A percentile compares a stretch with the other conserved stretches of the same genome.
Conservation (phyloP, 2,113 vertebrate species). For the Triplophysa dalaica region DNA sequence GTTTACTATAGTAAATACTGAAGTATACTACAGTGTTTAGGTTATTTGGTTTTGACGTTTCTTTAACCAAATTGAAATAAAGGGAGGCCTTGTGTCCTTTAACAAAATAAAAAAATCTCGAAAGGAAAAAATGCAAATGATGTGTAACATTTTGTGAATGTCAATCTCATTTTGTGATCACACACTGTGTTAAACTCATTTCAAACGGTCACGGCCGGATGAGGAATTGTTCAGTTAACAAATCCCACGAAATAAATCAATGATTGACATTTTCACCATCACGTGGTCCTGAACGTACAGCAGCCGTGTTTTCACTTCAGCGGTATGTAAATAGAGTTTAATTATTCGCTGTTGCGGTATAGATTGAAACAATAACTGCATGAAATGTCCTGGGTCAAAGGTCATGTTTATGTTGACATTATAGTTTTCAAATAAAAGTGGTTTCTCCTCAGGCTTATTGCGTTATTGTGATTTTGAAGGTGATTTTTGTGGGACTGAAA, state of each 20-base stretch:
- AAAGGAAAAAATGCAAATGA: background rate
- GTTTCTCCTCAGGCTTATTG: conserved; percentile 38
- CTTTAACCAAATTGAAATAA: too few species aligned
- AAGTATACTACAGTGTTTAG: too few species aligned
- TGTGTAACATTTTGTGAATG: conserved; percentile 29
- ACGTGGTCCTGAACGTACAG: background rate
- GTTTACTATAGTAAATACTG: too few species aligned
- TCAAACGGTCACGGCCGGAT: background rate
- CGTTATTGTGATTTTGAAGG: background rate
- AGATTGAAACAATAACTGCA: conserved; percentile 42
- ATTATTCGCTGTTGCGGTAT: conserved; percentile 18
- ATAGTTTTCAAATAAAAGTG: conserved; percentile 51
- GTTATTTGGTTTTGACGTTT: too few species aligned
- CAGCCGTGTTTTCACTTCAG: conserved; percentile 28
- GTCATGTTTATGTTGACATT: conserved; percentile 46
- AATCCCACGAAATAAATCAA: background rate
- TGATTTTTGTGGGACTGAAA: background rate
- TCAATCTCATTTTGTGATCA: conserved; percentile 29
- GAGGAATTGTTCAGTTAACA: background rate
- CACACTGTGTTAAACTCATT: conserved; percentile 28
- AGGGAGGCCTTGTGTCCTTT: too few species aligned
- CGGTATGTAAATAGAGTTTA: conserved; percentile 32
- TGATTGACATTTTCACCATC: background rate
- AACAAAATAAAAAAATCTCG: background rate
- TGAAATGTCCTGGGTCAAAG: conserved; percentile 22